Base-by-base conservation (phyloP, 2,797 vertebrate species). In the Takifugu rubripes region DNA sequence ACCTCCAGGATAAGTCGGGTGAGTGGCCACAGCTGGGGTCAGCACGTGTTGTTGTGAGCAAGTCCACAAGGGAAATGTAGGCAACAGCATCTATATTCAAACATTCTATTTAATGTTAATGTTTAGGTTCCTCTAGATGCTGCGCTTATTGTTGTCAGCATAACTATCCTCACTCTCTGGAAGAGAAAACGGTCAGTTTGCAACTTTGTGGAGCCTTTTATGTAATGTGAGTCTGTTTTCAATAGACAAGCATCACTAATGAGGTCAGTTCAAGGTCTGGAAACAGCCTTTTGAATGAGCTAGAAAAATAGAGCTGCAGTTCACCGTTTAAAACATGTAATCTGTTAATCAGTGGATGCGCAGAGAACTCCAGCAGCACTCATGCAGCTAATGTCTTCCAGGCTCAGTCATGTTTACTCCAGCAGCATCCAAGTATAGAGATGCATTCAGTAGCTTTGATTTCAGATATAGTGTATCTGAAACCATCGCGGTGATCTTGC, bases 1-100 rank as follows among this genome's bases (percentile, higher is more conserved):
- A 99, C 77, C 92, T 99, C 61, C 97, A 99, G 85, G 96, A 98
- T 89, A 98, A 99, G 86, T 99, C 97, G 79, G 97, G 97, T 98
- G 88, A 70, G 84, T 56, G n/a, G 0, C 42, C 11, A 10, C 0
- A 14, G 11, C 10, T 36, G 11, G 4, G 3, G n/a, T 11, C 1
- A 12, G 1, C 2, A 0, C 3, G 0, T 29, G 0, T 27, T 31
- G 49, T 61, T 52, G 10, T 25, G 16, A 40, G 36, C 12, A 5
- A 5, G 6, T 49, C 11, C 27, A 12, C 53, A 27, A 16, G 49
- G 50, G 16, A 31, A 47, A 15, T 36, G 36, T 40, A 1, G 54
- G 26, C 33, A 48, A 24, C 21, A 17, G 36, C 43, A 1, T 2
- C 17, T 46, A 5, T 26, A 61, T 45, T 9, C 49, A 8, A 11